Base-by-base conservation (phyloP, 2,113 vertebrate species). In the Tenrec ecaudatus region DNA sequence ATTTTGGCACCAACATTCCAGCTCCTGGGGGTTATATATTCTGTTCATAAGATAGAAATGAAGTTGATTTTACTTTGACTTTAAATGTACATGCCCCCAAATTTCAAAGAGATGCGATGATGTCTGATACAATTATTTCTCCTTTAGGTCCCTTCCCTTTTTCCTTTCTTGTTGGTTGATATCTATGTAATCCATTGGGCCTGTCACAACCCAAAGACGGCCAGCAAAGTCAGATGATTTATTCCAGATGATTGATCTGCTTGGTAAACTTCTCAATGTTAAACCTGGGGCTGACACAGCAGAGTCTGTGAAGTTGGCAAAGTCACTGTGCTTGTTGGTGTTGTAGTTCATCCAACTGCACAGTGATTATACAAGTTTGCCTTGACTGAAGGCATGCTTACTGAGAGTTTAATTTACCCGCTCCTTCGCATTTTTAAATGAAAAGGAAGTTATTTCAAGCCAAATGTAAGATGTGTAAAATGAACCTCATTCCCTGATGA, bases 191-290 rank as follows among this genome's bases (percentile, higher is more conserved):
- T 97, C 97, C 98, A 97, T 97, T 96, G 93, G 97, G 95, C 96
- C 91, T 96, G 71, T 92, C 93, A 92, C 95, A 97, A 97, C 89
- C 62, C 3, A 80, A 96, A 96, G 96, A 95, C 83, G 95, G 80
- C 84, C 97, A 94, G 88, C 12, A 97, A 98, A 98, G 96, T 98
- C 79, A 96, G 92, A 95, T 98, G 95, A 97, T 97, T 98, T 77
- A 96, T 98, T 98, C 97, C 91, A 97, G 98, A 93, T 97, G 91
- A 97, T 98, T 98, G 97, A 96, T 98, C 77, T 96, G 95, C 93
- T 98, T 97, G 98, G 96, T 95, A 97, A 98, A 98, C 96, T 96
- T 98, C 86, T 97, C 97, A 97, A 94, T 98, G 97, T 97, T 94
- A 96, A 96, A 95, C 95, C 62, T 90, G 91, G 89, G 88, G 97